phyloP scores from a whole-genome alignment of 2,888 invertebrate species.

The Podotricha telesiphe region DNA sequence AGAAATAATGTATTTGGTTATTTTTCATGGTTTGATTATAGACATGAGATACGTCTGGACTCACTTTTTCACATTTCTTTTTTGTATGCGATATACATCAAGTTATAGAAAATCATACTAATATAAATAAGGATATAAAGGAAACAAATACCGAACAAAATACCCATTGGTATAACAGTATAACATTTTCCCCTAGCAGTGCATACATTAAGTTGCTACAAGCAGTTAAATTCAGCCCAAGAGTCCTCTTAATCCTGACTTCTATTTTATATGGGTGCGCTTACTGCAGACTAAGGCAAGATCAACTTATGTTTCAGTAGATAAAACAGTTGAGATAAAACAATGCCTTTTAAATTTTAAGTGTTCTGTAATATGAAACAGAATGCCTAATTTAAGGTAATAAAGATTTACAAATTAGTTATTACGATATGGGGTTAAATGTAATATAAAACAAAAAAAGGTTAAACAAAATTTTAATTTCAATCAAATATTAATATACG shows the following conservation, averaged over 20 bases:
- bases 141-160: conserved; percentile 2
- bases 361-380: background rate
- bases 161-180: conserved; percentile 13
- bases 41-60: no score
- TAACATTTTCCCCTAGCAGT: conserved; percentile 11
- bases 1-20: no score
- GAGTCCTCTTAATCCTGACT: conserved; percentile 26
- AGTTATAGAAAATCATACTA: background rate
- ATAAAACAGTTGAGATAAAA: conserved; percentile 18
- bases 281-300: conserved; percentile 19
- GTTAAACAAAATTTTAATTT: background rate
- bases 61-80: no score
- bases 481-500: background rate
- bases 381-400: background rate
- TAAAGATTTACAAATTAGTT: no score
- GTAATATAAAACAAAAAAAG: background rate
- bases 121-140: background rate
- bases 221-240: conserved; percentile 23
- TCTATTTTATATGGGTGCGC: conserved; percentile 25
- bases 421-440: no score
- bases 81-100: no score
- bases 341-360: conserved; percentile 14
- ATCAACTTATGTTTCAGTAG: conserved; percentile 20
- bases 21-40: no score
- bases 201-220: conserved; percentile 22